Percentiles rank a stretch among this genome's conserved stretches.
These are phyloP conservation scores for Geotrupes spiniger DNA, from an alignment of 2,888 invertebrate genomes.

Conservation along the genomic window DNA sequence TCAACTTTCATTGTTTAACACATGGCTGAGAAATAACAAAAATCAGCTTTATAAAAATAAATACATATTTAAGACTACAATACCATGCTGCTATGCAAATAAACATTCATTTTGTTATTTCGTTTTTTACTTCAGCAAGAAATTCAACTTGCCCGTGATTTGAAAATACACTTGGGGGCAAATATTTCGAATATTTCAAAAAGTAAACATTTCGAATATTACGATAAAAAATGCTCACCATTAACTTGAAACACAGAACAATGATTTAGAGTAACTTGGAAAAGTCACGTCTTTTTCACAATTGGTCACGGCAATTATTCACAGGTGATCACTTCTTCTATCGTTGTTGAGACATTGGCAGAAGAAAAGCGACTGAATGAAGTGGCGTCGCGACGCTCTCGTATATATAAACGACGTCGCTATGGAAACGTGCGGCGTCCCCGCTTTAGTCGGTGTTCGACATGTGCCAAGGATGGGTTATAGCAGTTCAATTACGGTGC, in stretches of 20 bases:
- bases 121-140: too few species aligned
- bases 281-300: slow-evolving; percentile 9
- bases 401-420: slow-evolving; percentile 43
- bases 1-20: too few species aligned
- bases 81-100: too few species aligned
- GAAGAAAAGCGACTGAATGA: slow-evolving; percentile 38
- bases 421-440: slow-evolving; percentile 38
- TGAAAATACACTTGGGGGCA: too few species aligned
- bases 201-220: too few species aligned
- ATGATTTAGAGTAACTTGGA: slow-evolving; percentile 8
- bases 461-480: slow-evolving; percentile 30
- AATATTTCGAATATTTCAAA: background rate
- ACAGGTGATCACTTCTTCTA: background rate
- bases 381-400: slow-evolving; percentile 41
- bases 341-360: background rate
- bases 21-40: too few species aligned
- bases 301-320: background rate
- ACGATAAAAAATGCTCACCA: slow-evolving; percentile 11
- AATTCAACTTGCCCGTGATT: too few species aligned
- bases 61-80: too few species aligned
- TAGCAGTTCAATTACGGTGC: slow-evolving; percentile 14
- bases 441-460: slow-evolving; percentile 19
- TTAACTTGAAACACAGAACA: slow-evolving; percentile 14
- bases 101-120: too few species aligned
- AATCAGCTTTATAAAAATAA: too few species aligned